Percentiles rank a stretch among this genome's conserved stretches.
Conservation (phyloP, 2,113 vertebrate species). For the Sardina pilchardus region DNA sequence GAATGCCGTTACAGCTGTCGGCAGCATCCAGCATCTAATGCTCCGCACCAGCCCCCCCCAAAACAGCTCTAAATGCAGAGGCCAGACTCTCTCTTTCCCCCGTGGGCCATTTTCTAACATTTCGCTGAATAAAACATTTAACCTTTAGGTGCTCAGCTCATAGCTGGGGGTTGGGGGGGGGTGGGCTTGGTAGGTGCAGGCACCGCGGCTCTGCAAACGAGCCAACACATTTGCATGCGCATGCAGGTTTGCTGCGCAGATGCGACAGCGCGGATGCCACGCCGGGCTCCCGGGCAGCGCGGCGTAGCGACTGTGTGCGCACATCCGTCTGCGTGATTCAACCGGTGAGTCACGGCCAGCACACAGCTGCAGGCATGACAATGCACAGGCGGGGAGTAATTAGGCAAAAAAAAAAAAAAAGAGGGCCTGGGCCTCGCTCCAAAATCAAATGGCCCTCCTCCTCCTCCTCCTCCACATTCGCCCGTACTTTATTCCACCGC, state of each 20-base stretch:
- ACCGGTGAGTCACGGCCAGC: conserved; percentile 32
- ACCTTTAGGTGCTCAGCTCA: conserved; percentile 4
- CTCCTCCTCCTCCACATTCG: conserved; percentile 15
- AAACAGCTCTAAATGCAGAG: conserved; percentile 11
- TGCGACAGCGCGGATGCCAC: not conserved
- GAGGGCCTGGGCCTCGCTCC: conserved; percentile 43
- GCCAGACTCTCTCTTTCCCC: not conserved
- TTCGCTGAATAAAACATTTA: conserved; percentile 10
- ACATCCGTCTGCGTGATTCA: conserved; percentile 25
- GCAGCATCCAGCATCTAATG: conserved; percentile 40
- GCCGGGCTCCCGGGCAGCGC: not conserved
- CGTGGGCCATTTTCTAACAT: conserved; percentile 4
- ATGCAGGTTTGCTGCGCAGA: not conserved
- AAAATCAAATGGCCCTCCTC: conserved; percentile 27
- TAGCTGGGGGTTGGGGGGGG: not conserved
- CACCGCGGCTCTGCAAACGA: not conserved
- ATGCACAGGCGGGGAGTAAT: conserved; percentile 7
- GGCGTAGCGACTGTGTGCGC: not conserved
- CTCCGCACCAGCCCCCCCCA: conserved; percentile 17
- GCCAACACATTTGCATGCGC: not conserved
- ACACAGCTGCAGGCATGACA: conserved; percentile 40
- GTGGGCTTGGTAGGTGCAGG: not conserved
- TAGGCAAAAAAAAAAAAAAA: conserved; percentile 30
- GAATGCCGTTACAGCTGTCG: conserved; percentile 48
- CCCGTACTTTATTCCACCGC: not conserved